Evolutionary conservation across 1,140 invertebrate species (phyloP), one percentile per base, ranked within the genome.

Genomic region (Drosophila simulans): DNA sequence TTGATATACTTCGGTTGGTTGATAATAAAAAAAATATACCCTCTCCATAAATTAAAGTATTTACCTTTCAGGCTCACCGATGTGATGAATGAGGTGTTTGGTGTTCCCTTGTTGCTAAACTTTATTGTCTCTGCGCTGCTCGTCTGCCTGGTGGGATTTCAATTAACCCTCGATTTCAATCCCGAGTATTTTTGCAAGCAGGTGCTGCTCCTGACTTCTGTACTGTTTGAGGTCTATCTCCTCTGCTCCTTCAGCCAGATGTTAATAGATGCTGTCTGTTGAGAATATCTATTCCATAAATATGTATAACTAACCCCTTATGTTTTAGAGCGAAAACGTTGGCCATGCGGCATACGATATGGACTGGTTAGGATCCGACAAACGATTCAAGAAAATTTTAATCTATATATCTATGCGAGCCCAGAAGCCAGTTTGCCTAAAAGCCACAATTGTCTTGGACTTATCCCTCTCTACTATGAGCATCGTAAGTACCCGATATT

Each of bases 91-190:
- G 45, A 73, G 0, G 70, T 91, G 0, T 91, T 91, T 49, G 88
- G 88, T 5, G 25, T 84, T 13, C 57, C 89, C 0, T 17, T 91
- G 3, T 43, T 91, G 0, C 12, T 91, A 0, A 91, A 91, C 43
- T 84, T 91, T 53, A 7, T 88, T 43, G 25, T 73, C 13, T 82
- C 88, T 0, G 82, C 83, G 1, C 12, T 79, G 34, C 27, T 85
- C 0, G 79, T 91, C 4, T 91, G 89, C 42, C 81, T 91, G 12
- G 49, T 85, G 31, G 89, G 89, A 1, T 85, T 91, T 59, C 80
- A 79, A 25, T 66, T 91, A 48, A 73, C 88, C 11, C 40, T 88
- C 15, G 75, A 58, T 0, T 42, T 76, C 3, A 66, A 45, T 20
- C 37, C 37, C 0, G 71, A 77, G 5, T n/a, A 62, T 0, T 13